Evolutionary conservation across 2,888 invertebrate species (phyloP), one percentile per base, ranked within the genome.

Genomic region (Lithophane ornitopus): DNA sequence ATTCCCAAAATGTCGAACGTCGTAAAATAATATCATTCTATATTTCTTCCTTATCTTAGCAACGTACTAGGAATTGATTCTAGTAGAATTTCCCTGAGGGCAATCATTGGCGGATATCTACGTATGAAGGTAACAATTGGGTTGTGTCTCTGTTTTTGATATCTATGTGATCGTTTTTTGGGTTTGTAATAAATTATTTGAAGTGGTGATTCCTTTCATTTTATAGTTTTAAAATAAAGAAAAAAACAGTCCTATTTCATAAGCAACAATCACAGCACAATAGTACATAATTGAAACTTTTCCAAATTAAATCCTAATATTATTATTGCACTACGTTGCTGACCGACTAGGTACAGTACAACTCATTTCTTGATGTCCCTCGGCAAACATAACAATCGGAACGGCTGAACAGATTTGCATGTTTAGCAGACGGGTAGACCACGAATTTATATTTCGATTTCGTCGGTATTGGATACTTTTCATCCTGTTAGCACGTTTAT

Each of bases 11-110:
- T 89, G 85, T 86, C 75, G 82, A 84, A 79, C 80, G 86, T 87
- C 89, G 89, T 89, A 89, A 89, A 89, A 86, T 87, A 89, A 89
- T 89, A 89, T 82, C 76, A 89, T 88, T 86, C 89, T 78, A 86
- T 89, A 89, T 89, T 88, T 89, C 85, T 86, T 87, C 80, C 85
- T 80, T 87, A 87, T 85, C 81, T 81, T 78, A 75, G 76, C 61
- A 74, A 74, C 81, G 88, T 85, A 80, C 77, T 70, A 82, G 81
- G 81, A 85, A 89, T 90, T 89, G 88, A 89, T 89, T 89, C 80
- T 79, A 81, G 83, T 81, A 85, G 72, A 84, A 83, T 80, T 83
- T 89, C 90, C 86, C 89, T 71, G 56, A 87, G 87, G 90, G 82
- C 77, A 74, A 76, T 80, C 80, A 85, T 75, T 82, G 72, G 26